A percentile compares a stretch with the other conserved stretches of the same genome.
phyloP scores from a whole-genome alignment of 1,140 invertebrate genomes.

The Euschistus heros region DNA sequence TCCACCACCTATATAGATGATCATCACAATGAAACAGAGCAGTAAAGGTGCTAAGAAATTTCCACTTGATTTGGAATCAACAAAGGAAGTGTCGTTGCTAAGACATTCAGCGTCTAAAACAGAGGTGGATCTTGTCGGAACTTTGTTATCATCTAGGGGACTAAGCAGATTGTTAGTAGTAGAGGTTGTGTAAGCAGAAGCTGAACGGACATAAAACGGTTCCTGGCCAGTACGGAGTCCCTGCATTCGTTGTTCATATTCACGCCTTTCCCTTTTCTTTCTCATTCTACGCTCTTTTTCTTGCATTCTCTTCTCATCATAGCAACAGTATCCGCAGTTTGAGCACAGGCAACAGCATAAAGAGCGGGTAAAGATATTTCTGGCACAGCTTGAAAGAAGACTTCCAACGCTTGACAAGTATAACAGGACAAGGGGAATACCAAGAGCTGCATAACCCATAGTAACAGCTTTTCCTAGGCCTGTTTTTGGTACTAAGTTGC shows the following conservation, averaged over 20 bases:
- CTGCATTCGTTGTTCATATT: conserved; percentile 45
- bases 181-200: conserved; percentile 25
- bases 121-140: conserved; percentile 10
- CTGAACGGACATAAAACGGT: conserved; percentile 58
- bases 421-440: conserved; percentile 82
- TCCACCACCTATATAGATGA: conserved; percentile 75
- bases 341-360: conserved; percentile 72
- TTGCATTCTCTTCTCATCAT: conserved; percentile 66
- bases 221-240: conserved; percentile 53
- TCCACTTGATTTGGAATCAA: conserved; percentile 30
- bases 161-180: conserved; percentile 21
- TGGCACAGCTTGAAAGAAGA: conserved; percentile 68
- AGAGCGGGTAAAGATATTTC: conserved; percentile 74
- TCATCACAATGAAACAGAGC: conserved; percentile 65
- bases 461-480: conserved; percentile 72
- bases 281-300: conserved; percentile 66
- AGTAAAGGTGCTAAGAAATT: conserved; percentile 61
- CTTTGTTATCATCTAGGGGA: conserved; percentile 19
- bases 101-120: conserved; percentile 37
- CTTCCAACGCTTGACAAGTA: conserved; percentile 76
- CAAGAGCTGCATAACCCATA: conserved; percentile 77
- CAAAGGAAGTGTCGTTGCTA: conserved; percentile 22
- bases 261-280: conserved; percentile 61
- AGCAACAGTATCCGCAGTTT: conserved; percentile 74
- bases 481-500: conserved; percentile 67